A percentile compares a stretch with the other conserved stretches of the same genome.
These are phyloP conservation scores for Scaptomyza polygonia DNA, from an alignment of 2,888 invertebrate genomes.

Conservation along the genomic window DNA sequence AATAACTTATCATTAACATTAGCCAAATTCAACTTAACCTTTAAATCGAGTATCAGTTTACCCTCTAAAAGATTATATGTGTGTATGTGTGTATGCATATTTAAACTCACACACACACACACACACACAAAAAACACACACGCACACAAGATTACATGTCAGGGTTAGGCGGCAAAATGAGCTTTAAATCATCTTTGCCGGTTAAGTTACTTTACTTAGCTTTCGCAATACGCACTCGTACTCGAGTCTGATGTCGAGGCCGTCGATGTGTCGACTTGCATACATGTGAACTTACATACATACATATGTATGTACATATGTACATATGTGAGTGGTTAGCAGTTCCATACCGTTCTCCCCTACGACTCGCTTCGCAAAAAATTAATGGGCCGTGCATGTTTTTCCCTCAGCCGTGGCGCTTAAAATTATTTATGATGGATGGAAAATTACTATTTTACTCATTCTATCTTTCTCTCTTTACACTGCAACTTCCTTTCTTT, in stretches of 20 bases:
- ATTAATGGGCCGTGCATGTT: conserved; percentile 84
- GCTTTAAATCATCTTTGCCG: conserved; percentile 28
- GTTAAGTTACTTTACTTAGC: conserved; percentile 38
- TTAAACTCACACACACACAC: not conserved
- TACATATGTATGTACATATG: not conserved
- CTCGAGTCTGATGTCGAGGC: conserved; percentile 53
- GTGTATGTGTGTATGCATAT: no score
- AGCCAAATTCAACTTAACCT: conserved; percentile 42
- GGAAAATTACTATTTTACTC: conserved; percentile 71
- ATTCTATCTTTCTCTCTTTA: conserved; percentile 29
- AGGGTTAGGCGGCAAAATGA: conserved; percentile 35
- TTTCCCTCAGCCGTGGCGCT: conserved; percentile 84
- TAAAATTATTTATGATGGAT: conserved; percentile 83
- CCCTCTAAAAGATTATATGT: conserved; percentile 44
- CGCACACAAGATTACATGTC: conserved; percentile 14
- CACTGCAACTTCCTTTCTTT: conserved; percentile 58
- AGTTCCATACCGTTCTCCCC: conserved; percentile 21
- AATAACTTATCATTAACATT: conserved; percentile 61
- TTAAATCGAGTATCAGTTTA: conserved; percentile 48
- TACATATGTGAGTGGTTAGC: conserved; percentile 19
- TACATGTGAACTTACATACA: not conserved
- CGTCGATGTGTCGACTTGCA: conserved; percentile 40
- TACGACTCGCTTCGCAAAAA: conserved; percentile 65
- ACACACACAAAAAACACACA: not conserved
- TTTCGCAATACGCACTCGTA: conserved; percentile 53